Conservation (phyloP, 1,140 invertebrate species). For the Xylocopa sonorina region DNA sequence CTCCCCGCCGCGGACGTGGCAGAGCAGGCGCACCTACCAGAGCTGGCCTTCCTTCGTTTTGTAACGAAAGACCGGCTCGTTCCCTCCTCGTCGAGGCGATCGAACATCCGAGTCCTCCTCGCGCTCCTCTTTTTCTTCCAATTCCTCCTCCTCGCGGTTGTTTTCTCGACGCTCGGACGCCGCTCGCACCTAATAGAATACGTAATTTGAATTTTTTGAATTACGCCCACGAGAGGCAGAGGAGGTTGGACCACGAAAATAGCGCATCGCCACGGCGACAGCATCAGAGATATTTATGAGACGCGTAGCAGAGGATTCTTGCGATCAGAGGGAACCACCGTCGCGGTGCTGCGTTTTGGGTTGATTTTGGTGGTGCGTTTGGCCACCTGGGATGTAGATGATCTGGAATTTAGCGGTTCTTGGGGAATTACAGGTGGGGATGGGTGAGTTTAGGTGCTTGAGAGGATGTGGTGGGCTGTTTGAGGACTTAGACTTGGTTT, state of each 20-base stretch:
- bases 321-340: too few relatives aligned
- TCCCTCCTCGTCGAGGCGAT: conserved; percentile 31
- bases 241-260: conserved; percentile 12
- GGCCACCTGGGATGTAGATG: too few relatives aligned
- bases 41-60: conserved; percentile 66
- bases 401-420: too few relatives aligned
- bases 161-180: conserved; percentile 15
- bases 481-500: too few relatives aligned
- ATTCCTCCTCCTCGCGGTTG: neutral
- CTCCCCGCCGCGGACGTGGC: conserved; percentile 55
- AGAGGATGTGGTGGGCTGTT: too few relatives aligned
- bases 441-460: too few relatives aligned
- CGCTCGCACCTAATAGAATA: conserved; percentile 79
- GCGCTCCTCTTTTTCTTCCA: conserved; percentile 23
- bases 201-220: conserved; percentile 78
- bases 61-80: conserved; percentile 45
- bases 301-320: conserved; percentile 71
- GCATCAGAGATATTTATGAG: conserved; percentile 67
- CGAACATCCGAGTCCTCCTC: neutral
- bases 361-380: too few relatives aligned
- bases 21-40: conserved; percentile 63
- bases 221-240: conserved; percentile 49
- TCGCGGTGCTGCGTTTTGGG: too few relatives aligned
- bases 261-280: conserved; percentile 31
- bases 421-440: too few relatives aligned